A percentile compares a stretch with the other conserved stretches of the same genome.
These are phyloP conservation scores for Callinectes sapidus DNA, from an alignment of 2,888 invertebrate species.

Conservation along the genomic window DNA sequence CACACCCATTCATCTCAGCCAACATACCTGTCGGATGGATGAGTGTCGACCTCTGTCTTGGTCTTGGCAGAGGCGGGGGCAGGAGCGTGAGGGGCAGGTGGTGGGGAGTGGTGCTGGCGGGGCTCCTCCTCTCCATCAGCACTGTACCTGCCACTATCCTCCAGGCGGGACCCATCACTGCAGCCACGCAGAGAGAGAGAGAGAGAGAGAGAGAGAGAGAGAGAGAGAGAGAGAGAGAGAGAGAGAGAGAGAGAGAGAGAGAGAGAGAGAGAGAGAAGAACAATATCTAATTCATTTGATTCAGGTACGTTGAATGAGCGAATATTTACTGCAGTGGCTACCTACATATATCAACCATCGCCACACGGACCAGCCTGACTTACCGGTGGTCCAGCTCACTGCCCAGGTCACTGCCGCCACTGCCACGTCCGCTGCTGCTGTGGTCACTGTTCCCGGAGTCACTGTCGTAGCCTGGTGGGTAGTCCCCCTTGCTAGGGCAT, in stretches of 20 bases:
- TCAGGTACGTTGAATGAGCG: too few relatives aligned
- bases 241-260: background rate
- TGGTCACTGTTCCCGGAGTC: constrained; percentile 60
- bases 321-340: background rate
- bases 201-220: background rate
- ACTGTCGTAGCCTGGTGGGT: constrained; percentile 54
- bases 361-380: background rate
- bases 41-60: background rate
- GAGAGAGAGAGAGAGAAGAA: too few relatives aligned
- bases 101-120: background rate
- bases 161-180: constrained; percentile 59
- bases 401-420: constrained; percentile 65
- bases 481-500: background rate
- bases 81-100: background rate
- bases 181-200: constrained; percentile 11
- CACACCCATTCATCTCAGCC: too few relatives aligned
- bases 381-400: constrained; percentile 66
- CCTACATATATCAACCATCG: background rate
- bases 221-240: background rate
- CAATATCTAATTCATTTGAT: too few relatives aligned
- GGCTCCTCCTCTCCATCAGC: constrained; percentile 46
- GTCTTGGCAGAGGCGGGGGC: background rate
- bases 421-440: constrained; percentile 66
- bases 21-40: background rate
- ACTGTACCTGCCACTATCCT: constrained; percentile 66